Percentiles rank a stretch among this genome's conserved stretches.
These are phyloP conservation scores for Cheiracanthium punctorium DNA, from an alignment of 2,888 invertebrate genomes.

Conservation along the genomic window DNA sequence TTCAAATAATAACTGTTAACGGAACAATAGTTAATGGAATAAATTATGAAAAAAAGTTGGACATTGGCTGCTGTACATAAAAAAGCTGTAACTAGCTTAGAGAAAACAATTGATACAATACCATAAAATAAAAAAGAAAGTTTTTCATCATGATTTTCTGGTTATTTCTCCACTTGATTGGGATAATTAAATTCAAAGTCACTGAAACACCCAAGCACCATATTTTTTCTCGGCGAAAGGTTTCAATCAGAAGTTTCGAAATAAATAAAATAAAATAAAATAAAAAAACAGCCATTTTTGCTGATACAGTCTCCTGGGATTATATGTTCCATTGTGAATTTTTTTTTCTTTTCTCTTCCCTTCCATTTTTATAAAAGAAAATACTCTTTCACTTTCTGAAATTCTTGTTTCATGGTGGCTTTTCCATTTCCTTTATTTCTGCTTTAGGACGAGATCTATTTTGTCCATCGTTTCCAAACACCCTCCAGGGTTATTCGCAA, in stretches of 20 bases:
- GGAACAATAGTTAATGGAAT: no score
- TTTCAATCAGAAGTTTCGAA: neutral
- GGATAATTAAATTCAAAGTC: neutral
- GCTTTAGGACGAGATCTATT: neutral
- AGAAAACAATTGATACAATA: no score
- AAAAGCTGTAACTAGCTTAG: no score
- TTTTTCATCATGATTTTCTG: no score
- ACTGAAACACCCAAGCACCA: neutral
- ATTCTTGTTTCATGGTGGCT: slow-evolving; percentile 8
- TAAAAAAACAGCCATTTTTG: neutral
- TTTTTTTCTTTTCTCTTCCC: neutral
- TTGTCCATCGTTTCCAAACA: slow-evolving; percentile 4
- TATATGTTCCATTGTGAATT: slow-evolving; percentile 4
- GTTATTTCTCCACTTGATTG: neutral
- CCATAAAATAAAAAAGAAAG: no score
- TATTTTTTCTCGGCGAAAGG: neutral
- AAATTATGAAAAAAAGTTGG: no score
- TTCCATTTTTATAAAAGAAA: neutral
- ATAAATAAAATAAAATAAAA: neutral
- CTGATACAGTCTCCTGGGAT: neutral
- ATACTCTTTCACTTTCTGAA: neutral
- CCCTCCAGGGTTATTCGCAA: neutral
- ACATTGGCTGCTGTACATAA: no score
- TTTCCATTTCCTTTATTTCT: slow-evolving; percentile 15
- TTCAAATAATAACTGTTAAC: no score